phyloP scores from a whole-genome alignment of 92 coral and sea anemone species.

The Porites rus region DNA sequence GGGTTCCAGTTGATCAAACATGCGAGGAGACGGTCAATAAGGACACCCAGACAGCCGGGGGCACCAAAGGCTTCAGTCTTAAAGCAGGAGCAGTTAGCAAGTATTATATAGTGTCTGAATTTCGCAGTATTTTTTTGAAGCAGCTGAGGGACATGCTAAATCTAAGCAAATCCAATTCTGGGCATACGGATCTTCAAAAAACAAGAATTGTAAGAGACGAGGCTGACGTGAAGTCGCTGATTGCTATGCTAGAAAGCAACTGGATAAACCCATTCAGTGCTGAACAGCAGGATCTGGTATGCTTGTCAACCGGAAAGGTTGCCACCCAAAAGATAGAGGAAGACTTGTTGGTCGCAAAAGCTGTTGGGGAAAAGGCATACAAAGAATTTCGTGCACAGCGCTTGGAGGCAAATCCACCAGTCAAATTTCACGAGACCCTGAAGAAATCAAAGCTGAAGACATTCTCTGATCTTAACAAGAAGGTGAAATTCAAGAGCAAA shows the following conservation, averaged over 20 bases:
- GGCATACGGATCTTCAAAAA: slow-evolving; percentile 33
- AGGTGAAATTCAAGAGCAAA: slow-evolving; percentile 39
- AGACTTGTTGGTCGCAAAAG: slow-evolving; percentile 57
- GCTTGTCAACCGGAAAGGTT: slow-evolving; percentile 55
- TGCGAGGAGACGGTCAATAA: slow-evolving; percentile 52
- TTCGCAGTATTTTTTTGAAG: slow-evolving; percentile 38
- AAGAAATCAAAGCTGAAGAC: slow-evolving; percentile 43
- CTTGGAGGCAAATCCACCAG: slow-evolving; percentile 50
- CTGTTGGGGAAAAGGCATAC: slow-evolving; percentile 46
- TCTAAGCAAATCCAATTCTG: background rate
- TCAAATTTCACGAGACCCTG: slow-evolving; percentile 45
- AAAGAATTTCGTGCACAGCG: slow-evolving; percentile 50
- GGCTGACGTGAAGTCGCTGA: slow-evolving; percentile 51
- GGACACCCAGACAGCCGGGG: slow-evolving; percentile 58
- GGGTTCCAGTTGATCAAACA: slow-evolving; percentile 51
- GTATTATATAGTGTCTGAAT: slow-evolving; percentile 38
- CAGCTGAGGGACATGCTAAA: slow-evolving; percentile 41
- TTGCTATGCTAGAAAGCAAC: slow-evolving; percentile 45
- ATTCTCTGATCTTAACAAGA: slow-evolving; percentile 42
- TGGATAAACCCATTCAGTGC: slow-evolving; percentile 62
- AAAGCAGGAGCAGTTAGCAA: slow-evolving; percentile 51
- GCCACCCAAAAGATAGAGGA: slow-evolving; percentile 48
- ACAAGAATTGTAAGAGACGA: slow-evolving; percentile 57
- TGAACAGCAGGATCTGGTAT: slow-evolving; percentile 52
- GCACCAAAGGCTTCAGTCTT: slow-evolving; percentile 44